phyloP scores from a whole-genome alignment of 2,888 invertebrate genomes.

The Stenchaetothrips biformis region DNA sequence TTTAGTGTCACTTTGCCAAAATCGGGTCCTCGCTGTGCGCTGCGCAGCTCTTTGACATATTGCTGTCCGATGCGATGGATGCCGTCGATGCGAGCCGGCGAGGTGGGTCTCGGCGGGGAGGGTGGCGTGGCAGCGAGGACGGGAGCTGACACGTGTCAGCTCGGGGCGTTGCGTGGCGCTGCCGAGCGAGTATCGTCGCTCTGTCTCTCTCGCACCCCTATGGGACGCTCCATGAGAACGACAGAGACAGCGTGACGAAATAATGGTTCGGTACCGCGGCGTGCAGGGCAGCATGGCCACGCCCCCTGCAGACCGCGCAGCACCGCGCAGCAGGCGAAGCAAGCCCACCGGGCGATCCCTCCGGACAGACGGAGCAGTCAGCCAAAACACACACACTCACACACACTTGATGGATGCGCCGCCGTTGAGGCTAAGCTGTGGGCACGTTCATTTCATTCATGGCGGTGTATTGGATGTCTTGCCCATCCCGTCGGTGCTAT shows the following conservation, averaged over 20 bases:
- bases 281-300: neutral
- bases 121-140: neutral
- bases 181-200: neutral
- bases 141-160: neutral
- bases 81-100: neutral
- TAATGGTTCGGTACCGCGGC: neutral
- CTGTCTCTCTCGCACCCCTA: too few species aligned
- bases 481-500: neutral
- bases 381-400: conserved; percentile 17
- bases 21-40: too few species aligned
- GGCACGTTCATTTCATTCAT: neutral
- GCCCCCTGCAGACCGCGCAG: neutral
- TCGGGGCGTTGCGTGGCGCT: neutral
- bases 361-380: neutral
- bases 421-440: neutral
- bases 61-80: too few species aligned
- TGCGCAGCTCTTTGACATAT: too few species aligned
- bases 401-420: neutral
- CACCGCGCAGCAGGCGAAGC: neutral
- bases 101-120: neutral
- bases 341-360: neutral
- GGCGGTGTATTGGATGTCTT: neutral
- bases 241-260: neutral
- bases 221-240: neutral
- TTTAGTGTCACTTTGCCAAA: too few species aligned